Evolutionary conservation across 1,140 invertebrate genomes (phyloP), one percentile per base, ranked within the genome.

Genomic region (Stegodyphus mimosarum): DNA sequence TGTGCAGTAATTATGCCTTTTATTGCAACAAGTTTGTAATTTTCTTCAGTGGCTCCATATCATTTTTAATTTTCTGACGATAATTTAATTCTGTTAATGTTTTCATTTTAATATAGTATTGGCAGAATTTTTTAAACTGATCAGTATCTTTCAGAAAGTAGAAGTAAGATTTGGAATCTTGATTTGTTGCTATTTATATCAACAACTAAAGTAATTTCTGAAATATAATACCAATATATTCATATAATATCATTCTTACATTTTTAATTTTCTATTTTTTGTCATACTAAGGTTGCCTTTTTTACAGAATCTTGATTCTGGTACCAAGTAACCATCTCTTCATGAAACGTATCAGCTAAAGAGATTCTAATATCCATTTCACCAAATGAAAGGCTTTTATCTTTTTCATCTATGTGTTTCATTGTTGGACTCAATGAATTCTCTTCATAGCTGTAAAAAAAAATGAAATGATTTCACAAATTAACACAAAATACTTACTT

Each of bases 241-340:
- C 55, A 60, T 15, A 60, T 15, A 67, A 5, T 15, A 67, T 7
- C 0, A 67, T 15, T 15, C 64, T 67, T 67, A 67, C 64, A 33
- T 33, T 33, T 67, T 6, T 4, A 4, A 67, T 67, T n/a, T 67
- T 7, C 9, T 17, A 67, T 2, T 67, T 7, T 18, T 33, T 33
- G n/a, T 84, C 53, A 88, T 49, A 88, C 87, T 70, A 88, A 78
- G n/a, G 87, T 88, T 52, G 87, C 87, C 69, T 88, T 87, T 63
- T 87, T 88, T 5, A 79, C 87, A 69, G 49, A 69, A 53, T 89
- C 88, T 63, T 90, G 89, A 77, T 90, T 89, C 85, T 91, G 89
- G 87, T 91, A 91, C 91, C 91, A 91, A 10, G 89, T 88, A 49
- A 91, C 86, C 90, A 91, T 90, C 86, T 91, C 91, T 55, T 89